Evolutionary conservation across 2,113 vertebrate genomes (phyloP), one percentile per base, ranked within the genome.

Genomic region (Myotis brandtii): DNA sequence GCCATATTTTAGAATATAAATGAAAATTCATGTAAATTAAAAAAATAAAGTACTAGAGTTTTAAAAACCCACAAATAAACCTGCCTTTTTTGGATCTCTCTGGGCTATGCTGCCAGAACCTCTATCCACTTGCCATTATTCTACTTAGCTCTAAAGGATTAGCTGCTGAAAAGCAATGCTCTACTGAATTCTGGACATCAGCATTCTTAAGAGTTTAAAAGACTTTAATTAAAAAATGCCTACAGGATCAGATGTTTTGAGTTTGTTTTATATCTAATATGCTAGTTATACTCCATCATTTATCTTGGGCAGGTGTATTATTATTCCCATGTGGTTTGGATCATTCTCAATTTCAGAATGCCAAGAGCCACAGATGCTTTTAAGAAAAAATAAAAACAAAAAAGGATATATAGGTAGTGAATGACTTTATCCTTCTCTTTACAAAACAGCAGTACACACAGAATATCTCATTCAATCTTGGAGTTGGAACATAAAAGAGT

Each of bases 281-380:
- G 82, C 8, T 72, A 70, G 73, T 16, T 25, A 52, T 40, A 30
- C 43, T 9, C 46, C 67, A 62, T 67, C n/a, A 56, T 59, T 91
- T 67, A 69, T 87, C 56, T 86, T 32, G 6, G 37, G 25, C 40
- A 73, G 82, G 40, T 27, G 34, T 73, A 59, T 75, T 43, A 40
- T 80, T 79, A 64, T 87, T 88, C 23, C 69, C 30, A 0, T 72
- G 30, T 67, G 12, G 59, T 48, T 5, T 59, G 67, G 46, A 32
- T 66, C 80, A 93, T 72, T 94, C 21, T 20, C n/a, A 85, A 52
- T 82, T 81, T 92, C 84, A 95, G 23, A 86, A 77, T 40, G 54
- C 37, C 48, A 40, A 73, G 13, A 85, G 30, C 9, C 62, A 91
- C 12, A 40, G 76, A 59, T 2, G 32, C 59, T 32, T 52, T 88